A percentile compares a stretch with the other conserved stretches of the same genome.
phyloP scores from a whole-genome alignment of 1,140 invertebrate genomes.

The Notospermus geniculatus region DNA sequence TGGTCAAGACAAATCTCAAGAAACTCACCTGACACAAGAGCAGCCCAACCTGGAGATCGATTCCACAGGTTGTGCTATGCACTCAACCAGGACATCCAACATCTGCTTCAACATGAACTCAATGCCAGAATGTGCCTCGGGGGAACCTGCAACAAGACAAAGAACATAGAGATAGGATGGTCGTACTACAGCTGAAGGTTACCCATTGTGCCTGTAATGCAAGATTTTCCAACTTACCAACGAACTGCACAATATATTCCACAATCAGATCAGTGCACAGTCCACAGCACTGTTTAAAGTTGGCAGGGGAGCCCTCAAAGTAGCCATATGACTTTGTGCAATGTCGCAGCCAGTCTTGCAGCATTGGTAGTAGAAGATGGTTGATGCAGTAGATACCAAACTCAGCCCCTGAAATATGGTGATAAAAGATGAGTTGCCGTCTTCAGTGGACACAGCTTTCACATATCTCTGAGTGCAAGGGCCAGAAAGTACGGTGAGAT shows the following conservation, averaged over 20 bases:
- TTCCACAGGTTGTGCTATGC: conserved; percentile 83
- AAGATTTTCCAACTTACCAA: conserved; percentile 51
- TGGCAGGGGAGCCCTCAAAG: conserved; percentile 70
- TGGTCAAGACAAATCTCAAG: neutral
- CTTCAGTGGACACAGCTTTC: no score
- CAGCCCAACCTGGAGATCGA: conserved; percentile 85
- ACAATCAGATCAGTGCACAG: conserved; percentile 88
- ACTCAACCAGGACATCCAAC: conserved; percentile 83
- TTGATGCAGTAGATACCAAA: conserved; percentile 89
- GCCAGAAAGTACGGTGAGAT: no score
- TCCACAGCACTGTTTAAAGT: conserved; percentile 91
- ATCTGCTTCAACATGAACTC: conserved; percentile 83
- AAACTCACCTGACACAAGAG: conserved; percentile 74
- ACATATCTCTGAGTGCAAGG: no score
- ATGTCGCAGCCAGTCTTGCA: conserved; percentile 84
- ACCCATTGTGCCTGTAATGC: neutral
- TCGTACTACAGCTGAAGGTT: conserved; percentile 2
- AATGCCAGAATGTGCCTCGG: conserved; percentile 59
- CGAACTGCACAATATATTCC: conserved; percentile 68
- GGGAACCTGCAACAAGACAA: conserved; percentile 23
- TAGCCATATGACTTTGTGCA: conserved; percentile 63
- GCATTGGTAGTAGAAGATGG: conserved; percentile 80
- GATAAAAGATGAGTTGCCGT: no score
- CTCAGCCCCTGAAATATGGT: conserved; percentile 64
- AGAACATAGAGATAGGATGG: neutral